These are phyloP conservation scores for Ammodytes dubius DNA, from an alignment of 2,113 vertebrate species.

Conservation along the genomic window DNA sequence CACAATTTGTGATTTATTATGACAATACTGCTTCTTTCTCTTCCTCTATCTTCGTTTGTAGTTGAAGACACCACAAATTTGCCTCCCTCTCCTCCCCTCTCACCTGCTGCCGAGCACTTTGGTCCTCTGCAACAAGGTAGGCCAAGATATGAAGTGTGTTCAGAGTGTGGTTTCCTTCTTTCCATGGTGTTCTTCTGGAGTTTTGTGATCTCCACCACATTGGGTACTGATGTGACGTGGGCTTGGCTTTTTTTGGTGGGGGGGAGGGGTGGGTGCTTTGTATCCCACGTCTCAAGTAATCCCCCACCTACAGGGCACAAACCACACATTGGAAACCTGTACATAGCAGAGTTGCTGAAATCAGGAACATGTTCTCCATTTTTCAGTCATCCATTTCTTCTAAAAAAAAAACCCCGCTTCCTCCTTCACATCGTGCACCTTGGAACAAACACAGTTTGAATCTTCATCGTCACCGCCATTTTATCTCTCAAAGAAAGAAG, in stretches of 20 bases:
- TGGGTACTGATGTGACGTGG: slow-evolving; percentile 26
- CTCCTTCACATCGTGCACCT: slow-evolving; percentile 34
- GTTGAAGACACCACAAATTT: slow-evolving; percentile 97
- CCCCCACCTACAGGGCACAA: slow-evolving; percentile 22
- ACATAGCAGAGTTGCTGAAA: slow-evolving; percentile 43
- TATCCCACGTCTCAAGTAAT: neutral
- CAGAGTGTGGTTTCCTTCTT: slow-evolving; percentile 26
- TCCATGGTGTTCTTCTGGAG: slow-evolving; percentile 30
- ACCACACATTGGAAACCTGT: slow-evolving; percentile 35
- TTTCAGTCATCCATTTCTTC: slow-evolving; percentile 62
- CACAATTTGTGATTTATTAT: neutral
- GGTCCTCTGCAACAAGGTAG: slow-evolving; percentile 94
- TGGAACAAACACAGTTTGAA: slow-evolving; percentile 40
- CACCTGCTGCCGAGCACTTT: slow-evolving; percentile 94
- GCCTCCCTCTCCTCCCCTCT: slow-evolving; percentile 97
- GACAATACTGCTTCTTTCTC: neutral
- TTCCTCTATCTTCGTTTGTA: slow-evolving; percentile 72
- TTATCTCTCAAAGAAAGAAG: slow-evolving; percentile 42
- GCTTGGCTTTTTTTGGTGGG: neutral
- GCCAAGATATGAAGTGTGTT: slow-evolving; percentile 38
- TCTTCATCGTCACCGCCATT: slow-evolving; percentile 44
- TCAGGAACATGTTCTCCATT: slow-evolving; percentile 58
- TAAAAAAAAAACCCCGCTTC: slow-evolving; percentile 42
- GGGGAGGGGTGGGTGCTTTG: neutral
- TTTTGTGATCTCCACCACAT: slow-evolving; percentile 34